Evolutionary conservation across 2,888 invertebrate species (phyloP), one percentile per base, ranked within the genome.

Genomic region (Nudaria mundana): DNA sequence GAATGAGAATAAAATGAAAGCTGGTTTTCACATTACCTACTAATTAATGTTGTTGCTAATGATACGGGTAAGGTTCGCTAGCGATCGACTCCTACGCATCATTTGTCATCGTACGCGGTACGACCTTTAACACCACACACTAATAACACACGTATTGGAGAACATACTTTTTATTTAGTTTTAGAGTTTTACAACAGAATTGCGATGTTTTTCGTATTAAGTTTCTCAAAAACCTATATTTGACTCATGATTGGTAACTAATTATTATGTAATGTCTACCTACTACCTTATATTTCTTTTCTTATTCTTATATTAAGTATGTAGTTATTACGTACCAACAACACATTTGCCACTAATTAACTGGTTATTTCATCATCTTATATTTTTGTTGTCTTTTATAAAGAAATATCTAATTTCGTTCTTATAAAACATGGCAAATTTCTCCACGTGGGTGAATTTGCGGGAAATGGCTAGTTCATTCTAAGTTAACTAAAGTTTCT

Each of bases 21-120:
- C 56, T 51, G 37, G 56, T 64, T 72, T 79, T 75, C 79, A 76
- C 76, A 78, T 80, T 77, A 63, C 68, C 76, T 76, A 76, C 72
- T 81, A 81, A 86, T 85, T 82, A 82, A 81, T 81, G 79, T 76
- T 73, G 75, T 56, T 71, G 74, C 67, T 83, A 84, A 86, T 84
- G 80, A 80, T 79, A 71, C 72, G 52, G 68, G 65, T 64, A 65
- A 71, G 70, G 76, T 78, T 75, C 77, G 74, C 68, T 66, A 70
- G 75, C 65, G 74, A 74, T 76, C 73, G 73, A 76, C 81, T 82
- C 77, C 75, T 76, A 76, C 78, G 76, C 81, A 87, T 84, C 87
- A 84, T 86, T 82, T 78, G 83, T 87, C 82, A 81, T 82, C 69
- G 60, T 48, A 54, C 82, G 80, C 81, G 69, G 60, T 48, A 54